Evolutionary conservation across 1,140 invertebrate species (phyloP).

Genomic region (Eupeodes corollae): DNA sequence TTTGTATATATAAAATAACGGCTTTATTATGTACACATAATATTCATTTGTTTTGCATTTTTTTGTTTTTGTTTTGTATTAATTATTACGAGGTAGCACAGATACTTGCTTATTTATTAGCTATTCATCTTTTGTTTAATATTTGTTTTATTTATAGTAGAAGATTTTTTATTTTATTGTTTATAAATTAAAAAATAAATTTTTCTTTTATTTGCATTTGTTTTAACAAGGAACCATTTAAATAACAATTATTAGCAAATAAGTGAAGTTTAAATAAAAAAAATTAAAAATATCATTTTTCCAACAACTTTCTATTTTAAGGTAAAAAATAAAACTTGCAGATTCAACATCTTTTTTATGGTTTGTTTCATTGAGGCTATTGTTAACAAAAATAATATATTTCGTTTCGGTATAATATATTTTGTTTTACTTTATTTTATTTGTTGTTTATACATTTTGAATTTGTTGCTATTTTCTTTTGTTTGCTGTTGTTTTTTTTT

Average conservation of each 20-base stretch:
- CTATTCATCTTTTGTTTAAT: background rate
- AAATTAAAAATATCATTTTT: background rate
- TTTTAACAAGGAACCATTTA: background rate
- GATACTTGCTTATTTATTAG: too few relatives aligned
- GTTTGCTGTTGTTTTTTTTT: background rate
- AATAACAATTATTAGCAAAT: background rate
- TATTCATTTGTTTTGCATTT: too few relatives aligned
- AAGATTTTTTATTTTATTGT: too few relatives aligned
- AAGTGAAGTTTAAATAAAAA: background rate
- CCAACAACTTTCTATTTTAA: background rate
- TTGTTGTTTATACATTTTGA: background rate
- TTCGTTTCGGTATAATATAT: background rate
- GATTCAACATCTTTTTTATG: background rate
- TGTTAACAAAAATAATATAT: slow-evolving; percentile 1
- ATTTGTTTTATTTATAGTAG: background rate
- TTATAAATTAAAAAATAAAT: too few relatives aligned
- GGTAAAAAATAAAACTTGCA: background rate
- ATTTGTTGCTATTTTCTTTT: background rate
- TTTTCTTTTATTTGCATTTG: background rate
- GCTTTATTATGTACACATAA: too few relatives aligned
- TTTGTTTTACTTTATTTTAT: background rate
- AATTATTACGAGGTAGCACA: too few relatives aligned
- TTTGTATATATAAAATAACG: too few relatives aligned
- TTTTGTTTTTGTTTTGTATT: too few relatives aligned
- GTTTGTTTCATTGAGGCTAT: background rate